Percentiles rank a stretch among this genome's conserved stretches.
Conservation (phyloP, 2,113 vertebrate species). For the Daphoenositta chrysoptera region DNA sequence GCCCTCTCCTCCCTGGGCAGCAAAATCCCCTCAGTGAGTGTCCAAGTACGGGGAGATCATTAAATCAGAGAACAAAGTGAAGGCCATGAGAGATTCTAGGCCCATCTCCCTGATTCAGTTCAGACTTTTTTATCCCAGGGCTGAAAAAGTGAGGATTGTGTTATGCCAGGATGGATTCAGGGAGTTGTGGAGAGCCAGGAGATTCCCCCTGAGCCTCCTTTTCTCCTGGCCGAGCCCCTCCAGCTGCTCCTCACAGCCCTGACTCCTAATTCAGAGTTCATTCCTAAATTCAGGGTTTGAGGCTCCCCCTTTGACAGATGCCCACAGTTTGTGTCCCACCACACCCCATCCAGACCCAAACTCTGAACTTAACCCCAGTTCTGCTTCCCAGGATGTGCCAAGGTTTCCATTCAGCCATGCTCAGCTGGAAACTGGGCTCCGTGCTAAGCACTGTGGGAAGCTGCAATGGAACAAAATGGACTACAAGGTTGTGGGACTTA, state of each 20-base stretch:
- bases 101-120: background rate
- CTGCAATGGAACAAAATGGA: slow-evolving; percentile 11
- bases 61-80: background rate
- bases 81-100: background rate
- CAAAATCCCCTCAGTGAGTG: background rate
- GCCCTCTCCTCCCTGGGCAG: background rate
- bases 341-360: background rate
- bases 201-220: background rate
- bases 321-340: background rate
- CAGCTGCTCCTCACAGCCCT: background rate
- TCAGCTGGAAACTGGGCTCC: background rate
- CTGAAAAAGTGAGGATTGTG: background rate
- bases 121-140: background rate
- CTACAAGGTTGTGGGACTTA: slow-evolving; percentile 41
- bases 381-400: background rate
- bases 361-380: background rate
- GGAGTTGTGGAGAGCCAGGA: background rate
- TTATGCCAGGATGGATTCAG: background rate
- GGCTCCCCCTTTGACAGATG: background rate
- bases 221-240: background rate
- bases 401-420: background rate
- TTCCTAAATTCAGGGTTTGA: background rate
- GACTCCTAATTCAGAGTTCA: background rate
- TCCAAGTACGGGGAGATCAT: background rate
- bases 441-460: slow-evolving; percentile 37